Conservation (phyloP, 2,113 vertebrate species). For the Pipa parva region DNA sequence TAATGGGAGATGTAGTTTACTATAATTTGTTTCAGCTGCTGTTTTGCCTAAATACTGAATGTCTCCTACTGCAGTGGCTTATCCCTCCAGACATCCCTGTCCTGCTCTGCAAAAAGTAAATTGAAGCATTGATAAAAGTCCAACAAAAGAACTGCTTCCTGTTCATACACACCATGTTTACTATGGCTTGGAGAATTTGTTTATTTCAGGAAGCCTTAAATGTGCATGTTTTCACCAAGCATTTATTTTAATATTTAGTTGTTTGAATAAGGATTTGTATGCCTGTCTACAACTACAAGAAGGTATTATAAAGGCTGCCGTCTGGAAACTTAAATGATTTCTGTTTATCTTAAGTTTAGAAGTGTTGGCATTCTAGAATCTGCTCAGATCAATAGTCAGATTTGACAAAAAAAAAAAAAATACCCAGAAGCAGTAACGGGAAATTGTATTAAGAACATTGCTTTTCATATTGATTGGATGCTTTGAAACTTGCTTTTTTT, state of each 20-base stretch:
- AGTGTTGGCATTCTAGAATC: background rate
- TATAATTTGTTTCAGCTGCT: too few relatives aligned
- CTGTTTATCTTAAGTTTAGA: background rate
- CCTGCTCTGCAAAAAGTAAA: too few relatives aligned
- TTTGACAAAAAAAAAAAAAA: background rate
- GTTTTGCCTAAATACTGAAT: too few relatives aligned
- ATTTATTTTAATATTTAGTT: background rate
- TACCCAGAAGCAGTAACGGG: background rate
- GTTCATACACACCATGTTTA: background rate
- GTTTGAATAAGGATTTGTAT: slow-evolving; percentile 3
- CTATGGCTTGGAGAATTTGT: background rate
- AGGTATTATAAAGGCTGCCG: background rate
- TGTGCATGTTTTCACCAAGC: background rate
- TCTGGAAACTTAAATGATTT: background rate
- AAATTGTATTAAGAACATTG: background rate
- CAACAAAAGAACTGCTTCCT: background rate
- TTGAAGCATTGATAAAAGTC: too few relatives aligned
- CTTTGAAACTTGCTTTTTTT: background rate
- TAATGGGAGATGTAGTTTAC: too few relatives aligned
- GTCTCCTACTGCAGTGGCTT: too few relatives aligned
- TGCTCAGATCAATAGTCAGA: background rate
- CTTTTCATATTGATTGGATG: background rate
- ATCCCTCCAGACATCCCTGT: too few relatives aligned
- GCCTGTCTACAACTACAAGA: background rate
- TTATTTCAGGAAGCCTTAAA: background rate